Evolutionary conservation across 2,888 invertebrate genomes (phyloP).

Genomic region (Drosophila pseudotalamancana): DNA sequence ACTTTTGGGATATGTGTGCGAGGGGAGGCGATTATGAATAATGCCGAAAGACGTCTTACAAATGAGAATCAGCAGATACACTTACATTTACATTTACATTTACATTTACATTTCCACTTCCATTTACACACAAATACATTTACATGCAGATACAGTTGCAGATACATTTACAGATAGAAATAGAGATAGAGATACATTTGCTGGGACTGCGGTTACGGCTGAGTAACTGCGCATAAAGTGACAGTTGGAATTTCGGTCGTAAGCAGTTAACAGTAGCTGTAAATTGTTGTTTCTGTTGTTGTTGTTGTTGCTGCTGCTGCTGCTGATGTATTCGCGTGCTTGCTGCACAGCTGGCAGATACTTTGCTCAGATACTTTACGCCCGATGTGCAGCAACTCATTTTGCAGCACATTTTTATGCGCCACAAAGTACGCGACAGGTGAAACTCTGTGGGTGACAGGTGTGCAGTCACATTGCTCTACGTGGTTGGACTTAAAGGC

Average conservation of each 20-base stretch:
- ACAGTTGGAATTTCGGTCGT: constrained; percentile 46
- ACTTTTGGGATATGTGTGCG: constrained; percentile 17
- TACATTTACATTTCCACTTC: background rate
- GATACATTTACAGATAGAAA: background rate
- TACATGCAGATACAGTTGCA: background rate
- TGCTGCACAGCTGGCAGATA: no score
- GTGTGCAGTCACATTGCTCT: background rate
- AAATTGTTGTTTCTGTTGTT: background rate
- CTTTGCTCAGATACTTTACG: constrained; percentile 59
- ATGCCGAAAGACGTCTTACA: constrained; percentile 49
- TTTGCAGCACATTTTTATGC: constrained; percentile 47
- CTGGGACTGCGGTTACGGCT: constrained; percentile 22
- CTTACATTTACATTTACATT: constrained; percentile 7
- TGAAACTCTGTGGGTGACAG: constrained; percentile 7
- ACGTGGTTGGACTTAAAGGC: background rate
- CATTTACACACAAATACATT: constrained; percentile 2
- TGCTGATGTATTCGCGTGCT: no score
- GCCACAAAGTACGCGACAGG: constrained; percentile 17
- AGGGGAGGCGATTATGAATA: constrained; percentile 51
- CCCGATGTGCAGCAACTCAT: constrained; percentile 52
- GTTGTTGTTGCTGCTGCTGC: background rate
- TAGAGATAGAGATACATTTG: constrained; percentile 2
- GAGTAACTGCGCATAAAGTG: constrained; percentile 53
- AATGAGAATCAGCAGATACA: constrained; percentile 7
- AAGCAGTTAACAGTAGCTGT: constrained; percentile 18